These are phyloP conservation scores for Oscheius sp. DNA, from an alignment of 2,888 invertebrate genomes.

Conservation along the genomic window DNA sequence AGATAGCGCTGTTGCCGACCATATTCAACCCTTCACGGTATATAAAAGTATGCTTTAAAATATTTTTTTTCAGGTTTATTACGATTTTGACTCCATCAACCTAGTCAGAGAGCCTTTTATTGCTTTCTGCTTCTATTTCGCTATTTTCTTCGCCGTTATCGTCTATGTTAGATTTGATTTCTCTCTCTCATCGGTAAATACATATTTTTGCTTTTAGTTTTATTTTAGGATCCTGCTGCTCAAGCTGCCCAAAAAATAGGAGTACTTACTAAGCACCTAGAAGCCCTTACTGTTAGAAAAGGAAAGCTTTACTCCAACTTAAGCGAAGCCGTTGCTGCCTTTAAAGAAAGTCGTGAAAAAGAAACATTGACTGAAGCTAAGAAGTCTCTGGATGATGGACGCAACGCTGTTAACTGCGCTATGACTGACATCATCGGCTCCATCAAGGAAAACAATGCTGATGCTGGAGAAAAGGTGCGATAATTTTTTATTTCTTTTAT, in stretches of 20 bases:
- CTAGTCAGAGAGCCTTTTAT: conserved; percentile 93
- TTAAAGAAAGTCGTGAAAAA: conserved; percentile 75
- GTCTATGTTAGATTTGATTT: conserved; percentile 94
- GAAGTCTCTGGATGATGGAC: conserved; percentile 76
- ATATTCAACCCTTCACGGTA: conserved; percentile 85
- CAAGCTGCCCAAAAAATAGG: conserved; percentile 72
- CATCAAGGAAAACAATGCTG: conserved; percentile 76
- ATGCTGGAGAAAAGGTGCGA: conserved; percentile 76
- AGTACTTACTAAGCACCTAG: conserved; percentile 75
- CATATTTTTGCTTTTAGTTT: too few species aligned
- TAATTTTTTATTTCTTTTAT: neutral
- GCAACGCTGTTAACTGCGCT: conserved; percentile 76
- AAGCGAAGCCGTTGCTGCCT: conserved; percentile 76
- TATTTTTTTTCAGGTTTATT: conserved; percentile 76
- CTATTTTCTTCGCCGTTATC: conserved; percentile 89
- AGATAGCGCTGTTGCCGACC: conserved; percentile 89
- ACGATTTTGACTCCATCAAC: conserved; percentile 84
- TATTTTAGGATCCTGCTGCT: conserved; percentile 24
- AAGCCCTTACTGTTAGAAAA: conserved; percentile 76
- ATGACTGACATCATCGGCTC: conserved; percentile 51
- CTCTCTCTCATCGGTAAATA: conserved; percentile 77
- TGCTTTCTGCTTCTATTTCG: conserved; percentile 85
- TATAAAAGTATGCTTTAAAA: neutral
- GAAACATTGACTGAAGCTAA: conserved; percentile 38
- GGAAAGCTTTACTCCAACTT: conserved; percentile 76